Evolutionary conservation across 2,113 vertebrate species (phyloP).

Genomic region (Ursus arctos): DNA sequence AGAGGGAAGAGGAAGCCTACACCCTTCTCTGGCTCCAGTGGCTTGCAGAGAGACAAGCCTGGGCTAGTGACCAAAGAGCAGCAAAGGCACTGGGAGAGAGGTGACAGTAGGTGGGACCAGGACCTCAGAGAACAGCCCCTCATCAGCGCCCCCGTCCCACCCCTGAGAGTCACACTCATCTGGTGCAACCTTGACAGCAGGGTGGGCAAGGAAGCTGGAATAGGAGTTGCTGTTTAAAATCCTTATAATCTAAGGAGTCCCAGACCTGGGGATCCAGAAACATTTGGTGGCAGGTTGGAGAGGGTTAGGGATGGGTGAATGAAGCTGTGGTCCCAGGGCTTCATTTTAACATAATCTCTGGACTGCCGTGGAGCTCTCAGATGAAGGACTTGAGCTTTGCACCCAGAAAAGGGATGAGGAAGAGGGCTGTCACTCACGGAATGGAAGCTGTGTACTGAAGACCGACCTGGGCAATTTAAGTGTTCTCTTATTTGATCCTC

Average conservation of each 20-base stretch:
- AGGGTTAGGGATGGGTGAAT: background rate
- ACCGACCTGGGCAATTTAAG: background rate
- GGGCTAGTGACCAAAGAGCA: constrained; percentile 51
- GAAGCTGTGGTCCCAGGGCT: background rate
- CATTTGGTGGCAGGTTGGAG: background rate
- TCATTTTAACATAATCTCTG: background rate
- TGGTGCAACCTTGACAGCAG: background rate
- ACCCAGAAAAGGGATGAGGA: background rate
- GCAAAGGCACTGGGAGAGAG: background rate
- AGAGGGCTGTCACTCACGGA: background rate
- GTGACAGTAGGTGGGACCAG: background rate
- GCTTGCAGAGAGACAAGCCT: constrained; percentile 59
- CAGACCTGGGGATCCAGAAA: background rate
- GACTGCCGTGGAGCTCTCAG: background rate
- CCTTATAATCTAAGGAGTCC: background rate
- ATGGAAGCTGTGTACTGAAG: background rate
- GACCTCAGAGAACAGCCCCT: background rate
- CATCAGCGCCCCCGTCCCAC: rapidly evolving
- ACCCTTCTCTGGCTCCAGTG: constrained; percentile 41
- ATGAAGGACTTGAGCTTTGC: background rate
- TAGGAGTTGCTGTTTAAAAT: background rate
- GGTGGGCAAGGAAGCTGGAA: background rate
- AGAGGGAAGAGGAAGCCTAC: constrained; percentile 72
- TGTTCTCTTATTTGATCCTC: background rate
- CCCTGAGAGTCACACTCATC: background rate